A percentile compares a stretch with the other conserved stretches of the same genome.
Evolutionary conservation across 2,797 vertebrate species (phyloP).

Genomic region (Artibeus lituratus): DNA sequence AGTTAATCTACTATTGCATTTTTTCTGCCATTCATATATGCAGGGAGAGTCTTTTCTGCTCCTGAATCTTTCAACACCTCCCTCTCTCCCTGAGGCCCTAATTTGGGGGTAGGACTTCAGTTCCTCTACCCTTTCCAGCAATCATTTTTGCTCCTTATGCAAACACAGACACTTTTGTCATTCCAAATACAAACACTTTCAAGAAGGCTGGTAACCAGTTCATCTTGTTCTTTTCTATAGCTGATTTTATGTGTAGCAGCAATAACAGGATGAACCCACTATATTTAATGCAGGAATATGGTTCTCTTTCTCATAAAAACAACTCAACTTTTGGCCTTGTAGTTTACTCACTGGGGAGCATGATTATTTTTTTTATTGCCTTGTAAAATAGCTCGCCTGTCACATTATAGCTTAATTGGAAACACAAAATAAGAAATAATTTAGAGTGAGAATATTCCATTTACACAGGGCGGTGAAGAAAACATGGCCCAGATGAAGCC

Average conservation of each 20-base stretch:
- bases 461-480: not conserved
- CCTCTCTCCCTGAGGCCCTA: not conserved
- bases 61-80: constrained; percentile 8
- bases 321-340: constrained; percentile 66
- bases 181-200: constrained; percentile 79
- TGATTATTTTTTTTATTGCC: constrained; percentile 59
- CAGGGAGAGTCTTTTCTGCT: not conserved
- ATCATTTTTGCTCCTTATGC: constrained; percentile 77
- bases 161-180: constrained; percentile 83
- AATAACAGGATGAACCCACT: constrained; percentile 60
- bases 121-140: constrained; percentile 67
- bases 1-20: not conserved
- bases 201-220: constrained; percentile 71
- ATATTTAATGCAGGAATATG: constrained; percentile 61
- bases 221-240: constrained; percentile 60
- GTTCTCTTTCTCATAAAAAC: constrained; percentile 59
- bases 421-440: constrained; percentile 72
- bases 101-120: constrained; percentile 43
- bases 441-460: constrained; percentile 34
- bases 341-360: constrained; percentile 55
- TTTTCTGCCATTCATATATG: not conserved
- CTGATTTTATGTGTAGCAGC: constrained; percentile 68
- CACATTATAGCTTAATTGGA: constrained; percentile 62
- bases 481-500: not conserved
- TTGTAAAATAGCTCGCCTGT: constrained; percentile 64